These are phyloP conservation scores for Noctua pronuba DNA, from an alignment of 2,888 invertebrate species.

Conservation along the genomic window DNA sequence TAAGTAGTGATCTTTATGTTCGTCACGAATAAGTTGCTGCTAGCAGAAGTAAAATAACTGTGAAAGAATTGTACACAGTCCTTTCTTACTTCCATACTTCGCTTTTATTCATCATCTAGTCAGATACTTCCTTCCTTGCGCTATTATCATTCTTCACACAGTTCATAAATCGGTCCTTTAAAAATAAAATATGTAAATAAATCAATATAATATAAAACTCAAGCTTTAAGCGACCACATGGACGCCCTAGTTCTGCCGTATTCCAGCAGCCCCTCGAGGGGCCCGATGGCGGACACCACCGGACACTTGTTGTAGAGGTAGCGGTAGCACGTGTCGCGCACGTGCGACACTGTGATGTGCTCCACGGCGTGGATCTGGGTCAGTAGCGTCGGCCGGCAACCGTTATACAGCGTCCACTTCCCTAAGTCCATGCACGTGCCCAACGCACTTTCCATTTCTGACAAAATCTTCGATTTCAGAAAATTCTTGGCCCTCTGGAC, in stretches of 20 bases:
- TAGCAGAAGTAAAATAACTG: background rate
- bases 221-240: constrained; percentile 94
- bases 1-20: background rate
- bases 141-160: background rate
- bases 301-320: constrained; percentile 98
- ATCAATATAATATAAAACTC: constrained; percentile 43
- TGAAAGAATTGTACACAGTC: background rate
- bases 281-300: constrained; percentile 97
- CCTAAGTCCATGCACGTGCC: constrained; percentile 99
- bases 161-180: background rate
- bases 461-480: constrained; percentile 96
- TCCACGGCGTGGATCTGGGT: constrained; percentile 97
- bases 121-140: background rate
- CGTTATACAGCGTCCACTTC: constrained; percentile 97
- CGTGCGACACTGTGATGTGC: constrained; percentile 92
- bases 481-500: constrained; percentile 97
- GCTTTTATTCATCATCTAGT: background rate
- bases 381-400: constrained; percentile 95
- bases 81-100: background rate
- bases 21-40: background rate
- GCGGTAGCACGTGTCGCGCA: constrained; percentile 94
- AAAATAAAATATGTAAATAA: constrained; percentile 16
- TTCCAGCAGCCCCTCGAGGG: constrained; percentile 95
- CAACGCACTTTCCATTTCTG: constrained; percentile 96
- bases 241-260: constrained; percentile 94